Conservation (phyloP, 2,888 invertebrate species). For the Tetranychus truncatus region DNA sequence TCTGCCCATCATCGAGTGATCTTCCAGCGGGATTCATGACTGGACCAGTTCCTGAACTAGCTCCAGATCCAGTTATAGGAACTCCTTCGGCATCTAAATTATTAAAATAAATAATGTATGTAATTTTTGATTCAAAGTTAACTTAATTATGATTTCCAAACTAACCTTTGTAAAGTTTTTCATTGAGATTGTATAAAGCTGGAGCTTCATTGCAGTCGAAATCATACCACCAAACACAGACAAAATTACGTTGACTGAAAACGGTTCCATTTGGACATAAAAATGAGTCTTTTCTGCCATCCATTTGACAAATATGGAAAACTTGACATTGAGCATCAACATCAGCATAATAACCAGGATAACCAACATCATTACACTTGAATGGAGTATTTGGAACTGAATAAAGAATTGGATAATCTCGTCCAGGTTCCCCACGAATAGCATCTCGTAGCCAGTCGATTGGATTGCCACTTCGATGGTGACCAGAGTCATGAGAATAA, state of each 20-base stretch:
- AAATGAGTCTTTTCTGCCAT: constrained; percentile 20
- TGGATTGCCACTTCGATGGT: constrained; percentile 6
- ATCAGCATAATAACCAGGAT: constrained; percentile 27
- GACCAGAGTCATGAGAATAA: background rate
- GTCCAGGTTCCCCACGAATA: constrained; percentile 48
- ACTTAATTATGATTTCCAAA: background rate
- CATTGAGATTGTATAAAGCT: constrained; percentile 36
- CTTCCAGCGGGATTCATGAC: background rate
- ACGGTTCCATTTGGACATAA: constrained; percentile 38
- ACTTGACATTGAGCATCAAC: constrained; percentile 27
- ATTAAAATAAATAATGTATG: background rate
- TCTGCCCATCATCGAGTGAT: background rate
- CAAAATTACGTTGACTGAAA: constrained; percentile 47
- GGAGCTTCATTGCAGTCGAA: constrained; percentile 42
- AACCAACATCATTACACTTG: constrained; percentile 24
- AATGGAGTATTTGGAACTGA: constrained; percentile 28
- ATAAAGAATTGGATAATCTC: constrained; percentile 45
- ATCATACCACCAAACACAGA: constrained; percentile 51
- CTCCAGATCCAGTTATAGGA: background rate
- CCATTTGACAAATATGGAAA: constrained; percentile 23
- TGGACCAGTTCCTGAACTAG: background rate
- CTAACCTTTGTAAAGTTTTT: constrained; percentile 31
- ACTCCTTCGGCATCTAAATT: constrained; percentile 7
- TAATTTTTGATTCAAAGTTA: background rate
- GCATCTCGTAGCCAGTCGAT: constrained; percentile 40